Evolutionary conservation across 2,797 vertebrate genomes (phyloP), one percentile per base, ranked within the genome.

Genomic region (Acrossocheilus wenchowensis): DNA sequence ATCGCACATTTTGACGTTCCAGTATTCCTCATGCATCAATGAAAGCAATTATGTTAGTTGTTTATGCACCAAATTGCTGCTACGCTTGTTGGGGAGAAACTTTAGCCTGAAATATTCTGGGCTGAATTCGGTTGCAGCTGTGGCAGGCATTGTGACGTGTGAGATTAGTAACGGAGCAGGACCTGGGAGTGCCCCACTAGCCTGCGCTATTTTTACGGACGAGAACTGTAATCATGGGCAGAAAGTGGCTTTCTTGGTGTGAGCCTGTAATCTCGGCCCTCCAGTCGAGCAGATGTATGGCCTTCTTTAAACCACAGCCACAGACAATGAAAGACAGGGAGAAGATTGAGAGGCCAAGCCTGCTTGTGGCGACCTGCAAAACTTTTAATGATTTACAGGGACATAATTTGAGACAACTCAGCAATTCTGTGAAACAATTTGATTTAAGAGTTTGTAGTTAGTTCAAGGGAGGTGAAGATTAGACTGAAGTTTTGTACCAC

Each of bases 141-240:
- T 89, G 86, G 85, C 52, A 85, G 85, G 69, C 81, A 83, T 77
- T 74, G 83, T 74, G 66, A 54, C 62, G 50, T 72, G 69, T 77
- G 50, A 86, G 84, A 75, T 83, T 88, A 81, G 80, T 84, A 87
- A 71, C 71, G 48, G 72, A 79, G 85, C 78, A 34, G 60, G 48
- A 50, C 80, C 86, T 93, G 93, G 94, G 93, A 95, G 91, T 91
- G 85, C 68, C 87, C 69, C 23, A 17, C 82, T 86, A 85, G 89
- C 72, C 80, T 2, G 78, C 6, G 86, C 94, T 96, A 95, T 95
- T 96, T 95, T 94, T 95, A 94, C 85, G 83, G 88, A 30, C 81
- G 88, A 91, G 92, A 90, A 91, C 94, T 94, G 89, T 94, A 95
- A 95, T 95, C 92, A 95, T 92, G 92, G 93, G 89, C 91, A 91